A percentile compares a stretch with the other conserved stretches of the same genome.
Evolutionary conservation across 2,797 vertebrate species (phyloP).

Genomic region (Poeciliopsis turneri): DNA sequence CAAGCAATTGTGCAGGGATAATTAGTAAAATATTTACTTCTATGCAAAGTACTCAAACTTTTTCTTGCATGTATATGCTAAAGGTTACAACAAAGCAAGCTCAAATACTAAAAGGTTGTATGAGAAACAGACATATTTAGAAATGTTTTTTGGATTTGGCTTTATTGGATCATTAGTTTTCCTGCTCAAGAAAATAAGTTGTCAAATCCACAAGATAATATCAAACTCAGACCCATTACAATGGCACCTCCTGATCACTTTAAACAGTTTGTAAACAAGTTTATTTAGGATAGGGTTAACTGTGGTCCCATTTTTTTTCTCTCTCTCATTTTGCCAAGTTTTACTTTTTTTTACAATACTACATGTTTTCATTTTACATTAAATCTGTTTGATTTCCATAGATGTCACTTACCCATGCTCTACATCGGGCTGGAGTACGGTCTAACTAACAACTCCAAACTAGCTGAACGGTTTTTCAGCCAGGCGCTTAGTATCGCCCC

Average conservation of each 20-base stretch:
- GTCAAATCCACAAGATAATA: not conserved
- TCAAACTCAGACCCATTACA: not conserved
- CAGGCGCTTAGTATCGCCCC: constrained; percentile 97
- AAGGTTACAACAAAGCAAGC: not conserved
- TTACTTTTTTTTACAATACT: not conserved
- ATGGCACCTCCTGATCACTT: not conserved
- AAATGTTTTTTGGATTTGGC: not conserved
- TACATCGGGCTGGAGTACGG: constrained; percentile 99
- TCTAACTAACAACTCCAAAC: constrained; percentile 97
- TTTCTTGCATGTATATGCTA: not conserved
- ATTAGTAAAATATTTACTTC: not conserved
- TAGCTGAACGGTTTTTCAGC: constrained; percentile 98
- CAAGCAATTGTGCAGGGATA: not conserved
- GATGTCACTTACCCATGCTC: constrained; percentile 97
- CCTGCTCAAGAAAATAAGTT: not conserved
- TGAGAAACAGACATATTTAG: not conserved
- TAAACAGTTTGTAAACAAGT: not conserved
- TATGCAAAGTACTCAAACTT: not conserved
- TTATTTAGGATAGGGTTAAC: not conserved
- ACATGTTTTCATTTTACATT: not conserved
- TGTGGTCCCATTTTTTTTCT: not conserved
- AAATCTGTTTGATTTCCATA: constrained; percentile 53
- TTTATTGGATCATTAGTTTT: not conserved
- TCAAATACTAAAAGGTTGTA: not conserved
- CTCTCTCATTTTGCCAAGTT: not conserved